Conservation (phyloP, 2,888 invertebrate species). For the Drosophila limbata region DNA sequence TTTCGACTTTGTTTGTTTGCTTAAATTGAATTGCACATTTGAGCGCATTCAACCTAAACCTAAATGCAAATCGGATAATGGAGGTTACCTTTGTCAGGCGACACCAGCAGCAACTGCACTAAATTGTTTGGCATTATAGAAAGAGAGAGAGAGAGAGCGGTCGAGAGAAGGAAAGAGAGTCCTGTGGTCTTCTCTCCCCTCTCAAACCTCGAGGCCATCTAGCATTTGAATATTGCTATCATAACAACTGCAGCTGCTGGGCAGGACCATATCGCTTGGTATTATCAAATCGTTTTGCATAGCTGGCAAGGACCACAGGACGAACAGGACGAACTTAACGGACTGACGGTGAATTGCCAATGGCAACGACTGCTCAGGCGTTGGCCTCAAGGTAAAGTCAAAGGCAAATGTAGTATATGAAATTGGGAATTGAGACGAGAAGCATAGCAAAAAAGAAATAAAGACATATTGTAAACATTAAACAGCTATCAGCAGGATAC, state of each 20-base stretch:
- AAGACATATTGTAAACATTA: constrained; percentile 82
- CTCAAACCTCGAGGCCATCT: not conserved
- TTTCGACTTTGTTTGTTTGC: constrained; percentile 59
- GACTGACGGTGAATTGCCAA: constrained; percentile 24
- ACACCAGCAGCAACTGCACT: constrained; percentile 58
- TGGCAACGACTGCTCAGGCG: constrained; percentile 15
- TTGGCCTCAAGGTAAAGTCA: constrained; percentile 71
- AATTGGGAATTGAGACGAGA: not conserved
- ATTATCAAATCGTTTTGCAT: constrained; percentile 76
- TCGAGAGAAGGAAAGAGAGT: too few relatives aligned
- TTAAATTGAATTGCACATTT: constrained; percentile 83
- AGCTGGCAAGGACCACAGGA: constrained; percentile 23
- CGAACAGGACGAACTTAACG: constrained; percentile 1
- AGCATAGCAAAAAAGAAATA: constrained; percentile 57
- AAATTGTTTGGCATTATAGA: constrained; percentile 80
- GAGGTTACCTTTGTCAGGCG: constrained; percentile 71
- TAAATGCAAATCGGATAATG: constrained; percentile 81
- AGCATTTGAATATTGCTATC: constrained; percentile 60
- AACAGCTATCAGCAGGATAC: constrained; percentile 81
- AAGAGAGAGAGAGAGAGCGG: not conserved
- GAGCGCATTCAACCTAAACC: constrained; percentile 80
- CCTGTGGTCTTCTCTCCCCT: not conserved
- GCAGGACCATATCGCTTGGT: constrained; percentile 64
- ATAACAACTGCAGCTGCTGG: constrained; percentile 74
- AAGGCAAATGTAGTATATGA: constrained; percentile 58